Evolutionary conservation across 2,113 vertebrate species (phyloP), one percentile per base, ranked within the genome.

Genomic region (Nibea coibor): DNA sequence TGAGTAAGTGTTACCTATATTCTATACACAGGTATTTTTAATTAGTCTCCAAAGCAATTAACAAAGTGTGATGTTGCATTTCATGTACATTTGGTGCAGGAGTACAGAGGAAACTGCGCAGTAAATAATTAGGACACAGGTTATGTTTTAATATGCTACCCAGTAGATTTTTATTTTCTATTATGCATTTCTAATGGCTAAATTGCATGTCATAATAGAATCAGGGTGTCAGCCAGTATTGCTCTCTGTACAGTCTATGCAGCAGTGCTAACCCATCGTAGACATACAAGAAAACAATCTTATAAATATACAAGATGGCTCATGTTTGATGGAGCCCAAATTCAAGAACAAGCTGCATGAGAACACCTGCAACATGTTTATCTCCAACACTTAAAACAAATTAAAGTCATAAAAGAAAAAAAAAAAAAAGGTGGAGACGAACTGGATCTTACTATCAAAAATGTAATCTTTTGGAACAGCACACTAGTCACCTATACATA

Each of bases 401-500:
- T 72, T 48, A 65, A 86, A 83, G 26, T 71, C 54, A 77, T 75
- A 80, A 78, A 71, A 68, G 47, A 79, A 73, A 57, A 28, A 58
- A 76, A 57, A 82, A 79, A 73, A 17, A 31, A 59, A 77, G 16
- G 43, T 73, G 82, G 88, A 83, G 89, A 92, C 81, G 35, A 80
- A 69, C 66, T 87, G 81, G 83, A 83, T 86, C 53, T 89, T 87
- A 86, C 92, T 93, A 93, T 93, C 87, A 92, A 94, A 93, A 93
- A 90, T 84, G 80, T 88, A 59, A 79, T 91, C 72, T 85, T 92
- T 87, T 93, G 90, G 89, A 93, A 94, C 92, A 89, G 92, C 93
- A 95, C 93, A 93, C 92, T 94, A 94, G 88, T 91, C 90, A 94
- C 78, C 93, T 94, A 95, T 95, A 95, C 91, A 95, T 85, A 93